Base-by-base conservation (phyloP, 2,113 vertebrate species). In the Seriola aureovittata region DNA sequence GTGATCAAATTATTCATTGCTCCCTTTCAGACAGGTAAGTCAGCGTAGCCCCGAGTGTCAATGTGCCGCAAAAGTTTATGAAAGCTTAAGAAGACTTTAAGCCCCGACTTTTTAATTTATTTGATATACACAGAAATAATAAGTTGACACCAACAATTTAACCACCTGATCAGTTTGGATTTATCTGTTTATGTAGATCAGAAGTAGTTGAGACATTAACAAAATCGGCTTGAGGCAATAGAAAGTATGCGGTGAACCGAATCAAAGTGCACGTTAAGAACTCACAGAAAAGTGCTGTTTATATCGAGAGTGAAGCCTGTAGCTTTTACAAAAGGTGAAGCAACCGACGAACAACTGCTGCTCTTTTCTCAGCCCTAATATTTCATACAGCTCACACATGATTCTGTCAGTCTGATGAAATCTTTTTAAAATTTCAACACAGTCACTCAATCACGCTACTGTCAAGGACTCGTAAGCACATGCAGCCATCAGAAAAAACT, bases 1-100 rank as follows among this genome's bases (percentile, higher is more conserved):
- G 95, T 95, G 96, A 97, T 97, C 96, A 96, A 97, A 97, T 96
- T 94, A 96, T 96, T 95, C 95, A 94, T 94, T 94, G 96, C 95
- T 95, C 94, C 90, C 93, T 96, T 96, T 95, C 95, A 96, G 96
- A 96, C 95, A 96, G 96, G 96, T 97, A 95, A 96, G 95, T 92
- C 95, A 93, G 95, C 94, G 94, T 81, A 94, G 89, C 95, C 90
- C 80, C 88, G 88, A 93, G 96, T 94, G 91, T 95, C 95, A 94
- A 94, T 94, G 96, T 95, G 92, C 85, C 88, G 90, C 91, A 77
- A 79, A 89, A 78, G 59, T 74, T 69, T 52, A 78, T 36, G 10
- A 25, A 60, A 54, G 82, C 70, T 85, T 78, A 87, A 86, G 90
- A 89, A 85, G 86, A 88, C 68, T 79, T 84, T 73, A 75, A 82